Conservation (phyloP, 30 jellyfish, hydroid and myxozoan species). For the Clytia hemisphaerica region DNA sequence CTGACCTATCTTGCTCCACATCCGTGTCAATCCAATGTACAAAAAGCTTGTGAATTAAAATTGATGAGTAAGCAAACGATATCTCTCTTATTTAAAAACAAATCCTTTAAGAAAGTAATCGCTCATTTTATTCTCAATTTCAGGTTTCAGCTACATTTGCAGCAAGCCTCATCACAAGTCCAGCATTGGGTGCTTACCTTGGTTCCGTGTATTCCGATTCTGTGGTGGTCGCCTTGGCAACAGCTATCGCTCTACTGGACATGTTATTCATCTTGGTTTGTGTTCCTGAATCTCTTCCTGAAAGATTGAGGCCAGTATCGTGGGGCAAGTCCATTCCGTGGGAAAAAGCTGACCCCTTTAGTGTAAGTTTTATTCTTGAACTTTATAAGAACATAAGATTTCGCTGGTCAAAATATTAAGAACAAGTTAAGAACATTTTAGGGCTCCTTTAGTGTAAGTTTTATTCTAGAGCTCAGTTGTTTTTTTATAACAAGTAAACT, state of each 20-base stretch:
- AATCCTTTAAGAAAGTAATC: too few species aligned
- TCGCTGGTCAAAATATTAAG: too few species aligned
- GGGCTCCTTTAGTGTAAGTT: too few species aligned
- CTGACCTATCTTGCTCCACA: too few species aligned
- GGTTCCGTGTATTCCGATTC: conserved; percentile 66
- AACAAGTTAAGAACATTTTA: too few species aligned
- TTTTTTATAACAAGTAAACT: too few species aligned
- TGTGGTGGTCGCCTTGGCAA: conserved; percentile 83
- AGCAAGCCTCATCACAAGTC: conserved; percentile 98
- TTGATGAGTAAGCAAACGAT: too few species aligned
- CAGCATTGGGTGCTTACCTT: conserved; percentile 95
- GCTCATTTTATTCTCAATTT: background rate
- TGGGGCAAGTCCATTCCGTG: conserved; percentile 99
- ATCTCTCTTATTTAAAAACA: too few species aligned
- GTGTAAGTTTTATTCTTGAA: conserved; percentile 42
- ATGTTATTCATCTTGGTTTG: conserved; percentile 66
- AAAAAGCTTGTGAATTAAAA: too few species aligned
- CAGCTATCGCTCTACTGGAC: conserved; percentile 88
- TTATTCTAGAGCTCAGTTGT: too few species aligned
- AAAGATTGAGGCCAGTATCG: conserved; percentile 97
- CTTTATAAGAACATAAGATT: too few species aligned
- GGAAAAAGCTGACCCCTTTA: conserved; percentile 98
- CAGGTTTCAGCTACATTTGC: conserved; percentile 99
- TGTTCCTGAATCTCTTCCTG: conserved; percentile 99
- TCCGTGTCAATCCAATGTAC: too few species aligned